Evolutionary conservation across 2,113 vertebrate genomes (phyloP), one percentile per base, ranked within the genome.

Genomic region (Gyps fulvus): DNA sequence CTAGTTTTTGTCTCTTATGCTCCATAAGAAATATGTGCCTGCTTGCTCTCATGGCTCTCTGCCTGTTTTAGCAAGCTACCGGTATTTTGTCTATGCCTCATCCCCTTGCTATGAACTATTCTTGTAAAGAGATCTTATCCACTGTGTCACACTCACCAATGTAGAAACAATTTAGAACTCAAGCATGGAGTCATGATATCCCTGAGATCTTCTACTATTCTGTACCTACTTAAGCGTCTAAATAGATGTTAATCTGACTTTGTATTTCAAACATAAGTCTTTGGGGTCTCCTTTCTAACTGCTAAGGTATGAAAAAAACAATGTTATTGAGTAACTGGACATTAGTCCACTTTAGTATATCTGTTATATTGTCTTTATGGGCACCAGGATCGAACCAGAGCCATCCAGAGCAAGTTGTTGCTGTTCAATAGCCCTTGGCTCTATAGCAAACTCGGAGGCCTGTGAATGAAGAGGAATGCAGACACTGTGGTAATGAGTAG

Each of bases 61-160:
- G 67, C 77, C 92, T 36, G 26, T 74, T 95, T 94, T 84, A 95
- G 81, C 87, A 94, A 91, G 54, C 40, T 74, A 67, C 70, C 3
- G 23, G 82, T 67, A 92, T 93, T 93, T 85, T 29, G 22, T 85
- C 70, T 91, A 76, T 93, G 92, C 20, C 65, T 96, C 66, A 90
- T 50, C 32, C 57, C 47, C 36, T 90, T 85, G 82, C 69, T 90
- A n/a, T 63, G 88, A 94, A 71, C 90, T 94, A 79, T 88, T 90
- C 81, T 76, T 90, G 43, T 91, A 74, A 55, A 55, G 57, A 87
- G 52, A 67, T 94, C 73, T 94, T 83, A 79, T 50, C 26, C 54
- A 70, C 52, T 61, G 32, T 79, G 78, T 95, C 71, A 79, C 55
- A 81, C n/a, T 94, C 9, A 21, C 32, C 40, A 85, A 42, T 0